phyloP scores from a whole-genome alignment of 2,797 vertebrate species.

The Epinephelus coioides region DNA sequence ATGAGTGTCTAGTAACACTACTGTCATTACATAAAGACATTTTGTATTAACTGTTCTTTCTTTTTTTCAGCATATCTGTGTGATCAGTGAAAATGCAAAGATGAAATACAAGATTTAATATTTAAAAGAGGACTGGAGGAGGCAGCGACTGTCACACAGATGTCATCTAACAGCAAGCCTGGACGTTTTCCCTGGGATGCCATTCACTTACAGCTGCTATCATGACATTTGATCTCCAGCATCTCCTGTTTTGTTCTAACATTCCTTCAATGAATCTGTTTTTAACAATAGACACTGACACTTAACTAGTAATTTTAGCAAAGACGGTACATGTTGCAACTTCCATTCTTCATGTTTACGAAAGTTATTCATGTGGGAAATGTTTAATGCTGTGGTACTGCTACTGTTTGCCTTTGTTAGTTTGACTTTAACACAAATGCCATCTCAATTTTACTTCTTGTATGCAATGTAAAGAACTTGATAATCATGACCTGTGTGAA shows the following conservation, averaged over 20 bases:
- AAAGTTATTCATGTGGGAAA: neutral
- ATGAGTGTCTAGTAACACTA: constrained; percentile 4
- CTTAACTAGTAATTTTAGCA: constrained; percentile 35
- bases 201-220: constrained; percentile 57
- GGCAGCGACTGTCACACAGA: constrained; percentile 38
- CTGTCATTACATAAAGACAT: constrained; percentile 12
- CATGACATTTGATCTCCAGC: constrained; percentile 57
- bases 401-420: constrained; percentile 13
- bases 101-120: constrained; percentile 92
- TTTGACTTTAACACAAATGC: constrained; percentile 6
- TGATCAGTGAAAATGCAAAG: constrained; percentile 94
- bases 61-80: constrained; percentile 91
- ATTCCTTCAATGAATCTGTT: constrained; percentile 45
- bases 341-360: neutral
- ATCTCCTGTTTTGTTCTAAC: constrained; percentile 40
- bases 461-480: constrained; percentile 19
- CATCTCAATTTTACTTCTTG: constrained; percentile 28
- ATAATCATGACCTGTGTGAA: constrained; percentile 26
- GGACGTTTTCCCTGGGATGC: constrained; percentile 48
- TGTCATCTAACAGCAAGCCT: constrained; percentile 52
- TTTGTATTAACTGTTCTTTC: constrained; percentile 9
- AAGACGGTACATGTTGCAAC: neutral
- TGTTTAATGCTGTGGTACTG: neutral
- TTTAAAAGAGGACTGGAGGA: constrained; percentile 3
- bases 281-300: constrained; percentile 34